These are phyloP conservation scores for Caerostris extrusa DNA, from an alignment of 1,140 invertebrate species.

Conservation along the genomic window DNA sequence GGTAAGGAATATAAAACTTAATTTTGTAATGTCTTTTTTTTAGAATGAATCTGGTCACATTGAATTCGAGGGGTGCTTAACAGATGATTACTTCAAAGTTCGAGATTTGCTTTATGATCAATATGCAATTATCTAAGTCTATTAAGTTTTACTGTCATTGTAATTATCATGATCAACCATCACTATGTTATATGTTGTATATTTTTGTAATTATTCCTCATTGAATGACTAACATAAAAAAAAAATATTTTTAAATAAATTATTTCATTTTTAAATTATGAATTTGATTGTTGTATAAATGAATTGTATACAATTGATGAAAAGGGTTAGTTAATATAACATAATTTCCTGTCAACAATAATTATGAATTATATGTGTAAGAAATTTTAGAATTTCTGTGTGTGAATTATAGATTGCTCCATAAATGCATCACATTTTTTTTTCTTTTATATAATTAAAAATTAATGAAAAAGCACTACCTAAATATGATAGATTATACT, in stretches of 20 bases:
- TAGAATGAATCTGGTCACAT: conserved; percentile 95
- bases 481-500: too few relatives aligned
- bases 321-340: too few relatives aligned
- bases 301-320: background rate
- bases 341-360: too few relatives aligned
- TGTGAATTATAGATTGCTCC: too few relatives aligned
- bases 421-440: too few relatives aligned
- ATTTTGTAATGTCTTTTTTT: conserved; percentile 80
- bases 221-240: too few relatives aligned
- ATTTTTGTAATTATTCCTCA: conserved; percentile 48
- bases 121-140: conserved; percentile 92
- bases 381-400: too few relatives aligned
- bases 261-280: background rate
- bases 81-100: conserved; percentile 97
- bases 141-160: conserved; percentile 1
- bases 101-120: conserved; percentile 96
- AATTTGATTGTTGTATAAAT: background rate
- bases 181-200: conserved; percentile 34
- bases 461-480: too few relatives aligned
- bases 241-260: background rate
- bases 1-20: too few relatives aligned
- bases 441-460: too few relatives aligned
- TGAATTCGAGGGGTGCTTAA: conserved; percentile 95
- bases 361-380: too few relatives aligned
- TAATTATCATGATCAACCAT: conserved; percentile 11